Evolutionary conservation across 2,888 invertebrate genomes (phyloP).

Genomic region (Heteromurus nitidus): DNA sequence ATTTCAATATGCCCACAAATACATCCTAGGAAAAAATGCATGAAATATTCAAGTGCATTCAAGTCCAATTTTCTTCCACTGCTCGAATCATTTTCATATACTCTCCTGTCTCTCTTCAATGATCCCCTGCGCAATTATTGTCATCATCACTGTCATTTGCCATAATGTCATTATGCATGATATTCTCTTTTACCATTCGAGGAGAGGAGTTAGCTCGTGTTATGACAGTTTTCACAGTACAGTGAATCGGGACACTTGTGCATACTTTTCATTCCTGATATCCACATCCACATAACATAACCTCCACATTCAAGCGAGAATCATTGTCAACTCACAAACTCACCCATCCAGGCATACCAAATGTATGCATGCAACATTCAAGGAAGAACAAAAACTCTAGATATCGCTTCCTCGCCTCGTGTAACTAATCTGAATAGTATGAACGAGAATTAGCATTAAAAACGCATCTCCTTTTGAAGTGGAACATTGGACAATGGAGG

Average conservation of each 20-base stretch:
- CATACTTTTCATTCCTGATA: conserved; percentile 6
- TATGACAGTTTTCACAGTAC: conserved; percentile 34
- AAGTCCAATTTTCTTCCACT: not conserved
- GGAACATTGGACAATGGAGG: no score
- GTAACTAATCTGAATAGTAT: not conserved
- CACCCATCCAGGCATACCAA: not conserved
- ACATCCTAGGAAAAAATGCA: conserved; percentile 8
- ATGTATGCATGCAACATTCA: no score
- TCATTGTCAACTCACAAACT: not conserved
- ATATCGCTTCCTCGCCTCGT: not conserved
- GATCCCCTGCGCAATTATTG: not conserved
- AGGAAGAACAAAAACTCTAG: not conserved
- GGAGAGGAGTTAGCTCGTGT: conserved; percentile 30
- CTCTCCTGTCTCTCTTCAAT: not conserved
- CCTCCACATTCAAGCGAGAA: not conserved
- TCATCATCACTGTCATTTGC: no score
- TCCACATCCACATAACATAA: not conserved
- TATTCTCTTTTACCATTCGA: no score
- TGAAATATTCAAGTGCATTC: conserved; percentile 10
- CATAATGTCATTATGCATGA: no score
- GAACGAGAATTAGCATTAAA: not conserved
- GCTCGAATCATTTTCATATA: conserved; percentile 7
- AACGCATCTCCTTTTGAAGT: not conserved
- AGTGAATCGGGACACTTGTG: conserved; percentile 37
- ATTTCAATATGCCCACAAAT: not conserved